These are phyloP conservation scores for Brachionus koreanus DNA, from an alignment of 1,140 invertebrate genomes.

Conservation along the genomic window DNA sequence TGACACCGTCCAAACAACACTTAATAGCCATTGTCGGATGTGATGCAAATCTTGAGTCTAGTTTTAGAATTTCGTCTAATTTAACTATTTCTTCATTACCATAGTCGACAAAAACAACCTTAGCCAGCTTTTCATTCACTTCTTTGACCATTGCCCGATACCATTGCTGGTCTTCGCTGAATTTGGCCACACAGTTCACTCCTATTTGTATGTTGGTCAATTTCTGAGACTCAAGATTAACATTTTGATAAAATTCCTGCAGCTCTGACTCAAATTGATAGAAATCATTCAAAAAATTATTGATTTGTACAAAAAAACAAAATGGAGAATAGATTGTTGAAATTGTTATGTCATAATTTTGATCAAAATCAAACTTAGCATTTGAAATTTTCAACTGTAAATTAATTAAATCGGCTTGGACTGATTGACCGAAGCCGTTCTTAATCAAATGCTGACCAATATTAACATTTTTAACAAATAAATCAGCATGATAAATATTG, in stretches of 20 bases:
- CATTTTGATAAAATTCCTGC: constrained; percentile 28
- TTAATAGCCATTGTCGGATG: constrained; percentile 11
- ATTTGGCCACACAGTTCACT: not conserved
- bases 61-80: not conserved
- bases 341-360: not conserved
- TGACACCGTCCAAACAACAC: constrained; percentile 29
- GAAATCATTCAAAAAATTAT: not conserved
- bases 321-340: not conserved
- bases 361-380: not conserved
- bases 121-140: not conserved
- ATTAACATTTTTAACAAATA: constrained; percentile 14
- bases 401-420: not conserved
- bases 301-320: constrained; percentile 31
- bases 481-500: constrained; percentile 1
- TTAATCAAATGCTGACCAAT: not conserved
- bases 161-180: constrained; percentile 27
- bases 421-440: not conserved
- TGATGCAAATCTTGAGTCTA: not conserved
- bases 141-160: constrained; percentile 32
- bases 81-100: constrained; percentile 10
- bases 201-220: not conserved
- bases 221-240: not conserved
- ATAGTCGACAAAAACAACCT: constrained; percentile 31
- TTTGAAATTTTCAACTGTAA: not conserved
- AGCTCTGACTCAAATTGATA: not conserved